These are phyloP conservation scores for Ceratothoa steindachneri DNA, from an alignment of 2,888 invertebrate genomes.

Conservation along the genomic window DNA sequence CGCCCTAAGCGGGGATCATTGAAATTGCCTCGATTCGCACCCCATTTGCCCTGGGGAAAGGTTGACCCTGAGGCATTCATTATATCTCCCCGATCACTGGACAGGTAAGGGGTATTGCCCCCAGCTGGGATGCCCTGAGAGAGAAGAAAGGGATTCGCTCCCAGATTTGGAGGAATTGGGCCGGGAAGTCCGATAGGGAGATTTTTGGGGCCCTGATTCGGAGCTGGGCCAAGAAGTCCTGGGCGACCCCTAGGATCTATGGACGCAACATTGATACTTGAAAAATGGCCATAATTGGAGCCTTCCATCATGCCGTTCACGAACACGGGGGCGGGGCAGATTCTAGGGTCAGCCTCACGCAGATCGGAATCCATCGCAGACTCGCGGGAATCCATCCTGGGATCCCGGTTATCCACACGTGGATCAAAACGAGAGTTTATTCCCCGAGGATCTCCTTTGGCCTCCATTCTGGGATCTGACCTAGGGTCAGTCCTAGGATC, in stretches of 20 bases:
- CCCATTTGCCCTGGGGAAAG: constrained; percentile 17
- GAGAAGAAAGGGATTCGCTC: not conserved
- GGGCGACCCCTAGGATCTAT: constrained; percentile 32
- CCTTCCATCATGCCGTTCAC: constrained; percentile 18
- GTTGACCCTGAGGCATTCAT: constrained; percentile 21
- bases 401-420: constrained; percentile 27
- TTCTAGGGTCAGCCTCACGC: not conserved
- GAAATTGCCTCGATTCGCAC: constrained; percentile 26
- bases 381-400: constrained; percentile 26
- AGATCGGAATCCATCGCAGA: constrained; percentile 2
- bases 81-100: constrained; percentile 28
- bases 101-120: constrained; percentile 14
- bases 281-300: not conserved
- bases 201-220: not conserved
- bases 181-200: not conserved
- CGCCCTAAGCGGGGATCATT: constrained; percentile 31
- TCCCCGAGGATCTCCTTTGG: constrained; percentile 20
- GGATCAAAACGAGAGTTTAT: constrained; percentile 25
- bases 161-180: not conserved
- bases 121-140: not conserved
- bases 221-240: constrained; percentile 40
- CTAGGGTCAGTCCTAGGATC: constrained; percentile 25
- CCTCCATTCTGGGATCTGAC: constrained; percentile 20
- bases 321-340: not conserved
- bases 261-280: not conserved